phyloP scores from a whole-genome alignment of 2,113 vertebrate genomes.

The Pomatostomus ruficeps region DNA sequence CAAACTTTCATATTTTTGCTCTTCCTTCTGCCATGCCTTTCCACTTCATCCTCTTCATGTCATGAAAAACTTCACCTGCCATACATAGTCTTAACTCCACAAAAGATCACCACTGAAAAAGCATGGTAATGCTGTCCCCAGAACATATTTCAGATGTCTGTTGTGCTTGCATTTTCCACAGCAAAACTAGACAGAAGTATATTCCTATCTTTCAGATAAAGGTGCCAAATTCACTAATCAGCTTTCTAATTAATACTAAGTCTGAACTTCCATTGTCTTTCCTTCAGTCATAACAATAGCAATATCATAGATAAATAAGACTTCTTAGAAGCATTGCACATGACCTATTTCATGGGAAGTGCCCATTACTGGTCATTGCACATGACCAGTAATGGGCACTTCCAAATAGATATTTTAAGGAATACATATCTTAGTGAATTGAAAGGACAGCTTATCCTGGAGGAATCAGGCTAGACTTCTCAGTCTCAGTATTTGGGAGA shows the following conservation, averaged over 20 bases:
- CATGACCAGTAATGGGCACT: not conserved
- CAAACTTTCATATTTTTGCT: not conserved
- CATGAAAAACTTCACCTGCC: not conserved
- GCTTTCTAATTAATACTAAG: not conserved
- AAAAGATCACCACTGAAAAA: not conserved
- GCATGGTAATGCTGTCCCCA: not conserved
- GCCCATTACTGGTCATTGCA: too few relatives aligned
- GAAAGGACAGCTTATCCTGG: not conserved
- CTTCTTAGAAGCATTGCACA: not conserved
- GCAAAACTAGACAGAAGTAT: not conserved
- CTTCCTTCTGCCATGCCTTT: not conserved
- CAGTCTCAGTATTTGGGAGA: not conserved
- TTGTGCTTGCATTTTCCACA: not conserved
- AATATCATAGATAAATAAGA: not conserved
- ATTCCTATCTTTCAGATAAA: not conserved
- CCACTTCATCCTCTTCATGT: not conserved
- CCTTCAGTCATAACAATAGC: not conserved
- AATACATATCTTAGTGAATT: not conserved
- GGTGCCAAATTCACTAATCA: not conserved
- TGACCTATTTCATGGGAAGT: not conserved
- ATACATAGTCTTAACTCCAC: not conserved
- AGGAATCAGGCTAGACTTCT: not conserved
- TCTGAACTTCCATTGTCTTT: not conserved
- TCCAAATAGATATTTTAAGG: not conserved
- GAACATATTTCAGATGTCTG: not conserved